Evolutionary conservation across 1,140 invertebrate species (phyloP), one percentile per base, ranked within the genome.

Genomic region (Drosophila sp.): DNA sequence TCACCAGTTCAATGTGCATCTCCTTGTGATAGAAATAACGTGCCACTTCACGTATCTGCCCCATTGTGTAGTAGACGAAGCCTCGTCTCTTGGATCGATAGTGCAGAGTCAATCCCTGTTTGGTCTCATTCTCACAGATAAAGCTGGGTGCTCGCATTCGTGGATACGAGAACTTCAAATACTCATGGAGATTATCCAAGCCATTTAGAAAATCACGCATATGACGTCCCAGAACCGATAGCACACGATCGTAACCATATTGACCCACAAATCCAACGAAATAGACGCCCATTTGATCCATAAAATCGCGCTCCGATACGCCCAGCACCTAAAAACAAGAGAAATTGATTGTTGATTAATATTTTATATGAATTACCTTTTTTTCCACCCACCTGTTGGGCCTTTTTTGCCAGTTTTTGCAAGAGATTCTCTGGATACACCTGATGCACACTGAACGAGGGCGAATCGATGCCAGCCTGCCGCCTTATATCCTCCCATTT

Each of bases 181-280:
- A 99, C 92, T 99, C 98, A 92, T 99, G 98, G 32, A 99, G 94
- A 93, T 99, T 99, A 92, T 99, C 98, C 76, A 99, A 93, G 60
- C 98, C 98, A 89, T 99, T 99, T 1, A 99, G 94, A 91, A 99
- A 99, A 92, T 99, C 98, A 65, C 98, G 93, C 94, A 99, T 97
- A 90, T 99, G 97, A 5, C 98, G 94, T 1, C 98, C 97, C 4
- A 98, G 93, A 1, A 98, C 97, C 17, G 96, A 97, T 3, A 98
- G 92, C 0, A 98, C 96, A 69, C 96, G 93, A 92, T 99, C 98
- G 92, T 99, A 99, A 4, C 98, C 98, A 90, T 98, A 99, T 83
- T 98, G 97, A n/a, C 97, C 96, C 1, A 98, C 96, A 90, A 97
- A 98, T 44, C 96, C 95, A 3, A 98, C 96, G 92, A 98, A 98